Conservation (phyloP, 1,140 invertebrate genomes). For the Drosophila oshimai region DNA sequence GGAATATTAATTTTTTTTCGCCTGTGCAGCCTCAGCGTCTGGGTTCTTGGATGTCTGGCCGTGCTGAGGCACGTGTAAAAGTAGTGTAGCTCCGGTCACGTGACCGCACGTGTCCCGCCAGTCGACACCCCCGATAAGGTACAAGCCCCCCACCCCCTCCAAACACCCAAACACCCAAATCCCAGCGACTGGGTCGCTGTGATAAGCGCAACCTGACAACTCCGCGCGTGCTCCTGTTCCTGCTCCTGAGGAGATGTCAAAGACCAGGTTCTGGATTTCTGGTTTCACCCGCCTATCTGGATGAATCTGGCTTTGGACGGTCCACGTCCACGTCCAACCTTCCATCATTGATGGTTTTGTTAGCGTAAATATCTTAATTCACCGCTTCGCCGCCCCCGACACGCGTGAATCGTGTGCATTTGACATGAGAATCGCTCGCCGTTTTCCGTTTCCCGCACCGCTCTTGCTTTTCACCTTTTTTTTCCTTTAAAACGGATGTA, state of each 20-base stretch:
- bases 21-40: neutral
- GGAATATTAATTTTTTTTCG: neutral
- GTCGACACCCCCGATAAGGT: conserved; percentile 10
- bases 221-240: conserved; percentile 9
- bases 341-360: conserved; percentile 66
- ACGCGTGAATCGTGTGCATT: conserved; percentile 71
- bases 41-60: neutral
- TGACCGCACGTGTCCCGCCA: conserved; percentile 58
- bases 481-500: conserved; percentile 20
- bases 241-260: conserved; percentile 62
- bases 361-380: conserved; percentile 76
- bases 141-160: too few species aligned
- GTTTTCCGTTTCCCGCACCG: neutral
- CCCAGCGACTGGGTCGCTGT: conserved; percentile 44
- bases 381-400: conserved; percentile 73
- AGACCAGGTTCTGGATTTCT: conserved; percentile 49
- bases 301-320: conserved; percentile 1
- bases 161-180: too few species aligned
- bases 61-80: conserved; percentile 58
- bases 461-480: neutral
- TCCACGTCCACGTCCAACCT: too few species aligned
- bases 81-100: conserved; percentile 53
- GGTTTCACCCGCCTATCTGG: conserved; percentile 36
- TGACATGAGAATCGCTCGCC: conserved; percentile 54
- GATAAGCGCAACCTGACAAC: conserved; percentile 74